These are phyloP conservation scores for Platycheirus albimanus DNA, from an alignment of 2,888 invertebrate species.

Conservation along the genomic window DNA sequence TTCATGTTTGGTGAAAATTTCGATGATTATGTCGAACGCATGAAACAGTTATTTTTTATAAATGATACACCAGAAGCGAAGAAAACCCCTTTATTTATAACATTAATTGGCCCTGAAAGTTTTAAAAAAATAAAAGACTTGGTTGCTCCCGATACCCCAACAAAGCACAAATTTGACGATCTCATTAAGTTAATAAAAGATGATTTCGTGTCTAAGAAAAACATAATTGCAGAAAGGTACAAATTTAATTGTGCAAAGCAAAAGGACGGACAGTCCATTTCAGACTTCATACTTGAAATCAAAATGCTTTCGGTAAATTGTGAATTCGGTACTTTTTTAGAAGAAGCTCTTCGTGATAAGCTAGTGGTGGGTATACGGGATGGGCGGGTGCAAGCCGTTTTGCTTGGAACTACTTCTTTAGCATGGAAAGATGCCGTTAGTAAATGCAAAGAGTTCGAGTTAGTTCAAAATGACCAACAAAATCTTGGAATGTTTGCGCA, in stretches of 20 bases:
- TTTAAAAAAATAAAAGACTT: conserved; percentile 23
- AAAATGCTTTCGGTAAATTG: conserved; percentile 22
- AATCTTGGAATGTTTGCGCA: too few relatives aligned
- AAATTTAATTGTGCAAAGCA: conserved; percentile 18
- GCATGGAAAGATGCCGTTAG: conserved; percentile 5
- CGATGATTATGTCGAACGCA: conserved; percentile 36
- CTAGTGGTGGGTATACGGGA: conserved; percentile 17
- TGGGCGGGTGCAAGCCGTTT: conserved; percentile 7
- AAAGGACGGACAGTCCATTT: conserved; percentile 1
- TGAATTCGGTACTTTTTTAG: conserved; percentile 2
- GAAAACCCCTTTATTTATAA: conserved; percentile 49
- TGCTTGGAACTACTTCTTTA: conserved; percentile 1
- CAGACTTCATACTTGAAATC: conserved; percentile 16
- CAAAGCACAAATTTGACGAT: conserved; percentile 3
- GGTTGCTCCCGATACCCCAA: conserved; percentile 17
- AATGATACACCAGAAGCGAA: conserved; percentile 39
- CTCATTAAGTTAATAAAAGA: neutral
- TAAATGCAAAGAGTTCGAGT: conserved; percentile 16
- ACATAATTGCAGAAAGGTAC: too few relatives aligned
- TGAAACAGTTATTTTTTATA: conserved; percentile 43
- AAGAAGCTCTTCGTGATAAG: conserved; percentile 16
- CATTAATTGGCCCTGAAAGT: conserved; percentile 32
- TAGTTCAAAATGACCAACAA: neutral
- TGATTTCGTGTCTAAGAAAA: conserved; percentile 6
- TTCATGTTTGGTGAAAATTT: conserved; percentile 42